phyloP scores from a whole-genome alignment of 2,888 invertebrate genomes.

The Ferrisia virgata region DNA sequence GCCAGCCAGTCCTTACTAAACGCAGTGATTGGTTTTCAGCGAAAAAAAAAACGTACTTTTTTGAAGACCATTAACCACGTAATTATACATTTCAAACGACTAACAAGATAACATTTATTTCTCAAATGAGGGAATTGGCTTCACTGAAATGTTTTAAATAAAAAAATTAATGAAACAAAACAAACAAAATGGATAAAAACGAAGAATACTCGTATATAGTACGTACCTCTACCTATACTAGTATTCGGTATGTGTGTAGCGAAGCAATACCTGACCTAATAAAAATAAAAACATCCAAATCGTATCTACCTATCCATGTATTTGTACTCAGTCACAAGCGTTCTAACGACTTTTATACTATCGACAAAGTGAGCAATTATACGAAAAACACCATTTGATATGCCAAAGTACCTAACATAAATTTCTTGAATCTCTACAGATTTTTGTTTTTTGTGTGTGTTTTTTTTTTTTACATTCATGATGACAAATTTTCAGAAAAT shows the following conservation, averaged over 20 bases:
- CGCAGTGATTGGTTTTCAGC: background rate
- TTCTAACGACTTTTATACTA: conserved; percentile 9
- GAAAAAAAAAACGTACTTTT: background rate
- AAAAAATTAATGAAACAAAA: background rate
- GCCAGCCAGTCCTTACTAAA: background rate
- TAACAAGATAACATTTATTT: background rate
- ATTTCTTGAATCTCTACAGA: background rate
- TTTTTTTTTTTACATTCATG: too few relatives aligned
- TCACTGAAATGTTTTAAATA: background rate
- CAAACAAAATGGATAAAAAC: background rate
- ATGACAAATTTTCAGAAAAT: background rate
- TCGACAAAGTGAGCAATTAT: background rate
- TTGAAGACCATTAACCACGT: background rate
- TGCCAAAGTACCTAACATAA: background rate
- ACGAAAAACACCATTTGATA: background rate
- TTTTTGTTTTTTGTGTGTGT: background rate
- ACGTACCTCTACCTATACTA: too few relatives aligned
- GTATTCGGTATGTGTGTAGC: too few relatives aligned
- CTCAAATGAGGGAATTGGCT: background rate
- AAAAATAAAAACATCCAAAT: conserved; percentile 9
- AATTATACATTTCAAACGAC: background rate
- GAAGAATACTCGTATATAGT: background rate
- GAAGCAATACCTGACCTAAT: conserved; percentile 5
- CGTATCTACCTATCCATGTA: background rate
- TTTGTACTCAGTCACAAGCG: background rate